Evolutionary conservation across 2,797 vertebrate species (phyloP).

Genomic region (Cynopterus sphinx): DNA sequence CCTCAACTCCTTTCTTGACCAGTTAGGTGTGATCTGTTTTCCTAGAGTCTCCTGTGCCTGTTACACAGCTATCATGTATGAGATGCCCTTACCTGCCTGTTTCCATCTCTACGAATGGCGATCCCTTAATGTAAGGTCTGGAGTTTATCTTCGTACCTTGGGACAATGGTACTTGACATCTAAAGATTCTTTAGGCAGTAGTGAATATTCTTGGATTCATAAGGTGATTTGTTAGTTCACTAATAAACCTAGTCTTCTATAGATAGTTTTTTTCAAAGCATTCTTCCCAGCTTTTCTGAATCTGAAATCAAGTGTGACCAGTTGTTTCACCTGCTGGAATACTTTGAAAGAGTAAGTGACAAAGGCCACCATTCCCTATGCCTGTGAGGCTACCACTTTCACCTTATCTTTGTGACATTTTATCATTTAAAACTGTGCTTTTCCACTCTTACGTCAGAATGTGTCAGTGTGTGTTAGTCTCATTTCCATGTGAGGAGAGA

Average conservation of each 20-base stretch:
- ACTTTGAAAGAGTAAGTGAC: background rate
- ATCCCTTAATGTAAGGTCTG: background rate
- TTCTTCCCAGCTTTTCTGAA: constrained; percentile 21
- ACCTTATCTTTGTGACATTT: background rate
- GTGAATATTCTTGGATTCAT: background rate
- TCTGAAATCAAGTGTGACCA: background rate
- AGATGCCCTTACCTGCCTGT: background rate
- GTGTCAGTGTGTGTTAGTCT: background rate
- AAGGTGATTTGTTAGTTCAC: background rate
- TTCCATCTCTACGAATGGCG: background rate
- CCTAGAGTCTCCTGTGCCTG: background rate
- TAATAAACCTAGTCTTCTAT: background rate
- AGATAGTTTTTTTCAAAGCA: background rate
- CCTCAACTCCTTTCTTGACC: background rate
- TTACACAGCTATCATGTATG: background rate
- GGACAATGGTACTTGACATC: background rate
- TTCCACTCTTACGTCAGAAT: background rate
- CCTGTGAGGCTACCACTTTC: background rate
- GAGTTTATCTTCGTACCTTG: background rate
- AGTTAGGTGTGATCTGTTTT: background rate
- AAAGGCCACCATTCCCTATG: background rate
- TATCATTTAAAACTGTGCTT: background rate
- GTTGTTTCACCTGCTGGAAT: background rate
- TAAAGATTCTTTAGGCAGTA: background rate
- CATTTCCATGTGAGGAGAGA: background rate